Evolutionary conservation across 2,797 vertebrate species (phyloP).

Genomic region (Ctenochaetus hawaiiensis): DNA sequence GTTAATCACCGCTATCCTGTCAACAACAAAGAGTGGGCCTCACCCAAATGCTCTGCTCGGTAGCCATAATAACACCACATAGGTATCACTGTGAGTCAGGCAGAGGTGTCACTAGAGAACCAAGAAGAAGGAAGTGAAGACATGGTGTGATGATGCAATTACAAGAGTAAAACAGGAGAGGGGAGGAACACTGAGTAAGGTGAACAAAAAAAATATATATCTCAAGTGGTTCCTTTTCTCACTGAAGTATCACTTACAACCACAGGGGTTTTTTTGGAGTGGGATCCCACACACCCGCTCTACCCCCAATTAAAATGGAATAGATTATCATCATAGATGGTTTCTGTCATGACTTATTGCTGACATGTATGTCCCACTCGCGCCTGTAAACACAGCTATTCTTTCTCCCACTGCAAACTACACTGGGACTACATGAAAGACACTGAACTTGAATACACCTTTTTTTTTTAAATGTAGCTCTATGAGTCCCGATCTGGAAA

Average conservation of each 20-base stretch:
- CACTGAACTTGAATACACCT: constrained; percentile 27
- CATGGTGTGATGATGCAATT: constrained; percentile 74
- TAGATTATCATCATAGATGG: constrained; percentile 64
- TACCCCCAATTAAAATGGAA: constrained; percentile 60
- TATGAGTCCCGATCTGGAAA: constrained; percentile 2
- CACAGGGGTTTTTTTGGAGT: constrained; percentile 40
- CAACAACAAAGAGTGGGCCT: constrained; percentile 85
- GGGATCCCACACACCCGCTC: constrained; percentile 51
- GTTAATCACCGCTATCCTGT: constrained; percentile 86
- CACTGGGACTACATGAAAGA: constrained; percentile 30
- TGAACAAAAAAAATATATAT: constrained; percentile 18
- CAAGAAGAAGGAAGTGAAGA: constrained; percentile 67
- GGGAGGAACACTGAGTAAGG: constrained; percentile 36
- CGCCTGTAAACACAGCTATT: constrained; percentile 52
- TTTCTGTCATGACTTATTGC: constrained; percentile 65
- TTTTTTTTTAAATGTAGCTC: background rate
- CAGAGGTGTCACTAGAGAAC: constrained; percentile 75
- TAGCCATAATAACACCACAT: constrained; percentile 79
- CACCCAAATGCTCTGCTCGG: constrained; percentile 76
- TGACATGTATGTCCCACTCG: constrained; percentile 56
- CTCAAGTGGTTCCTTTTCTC: constrained; percentile 56
- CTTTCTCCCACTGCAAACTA: constrained; percentile 45
- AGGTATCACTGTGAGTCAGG: constrained; percentile 72
- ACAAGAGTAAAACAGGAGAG: constrained; percentile 60
- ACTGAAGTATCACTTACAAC: constrained; percentile 65